Base-by-base conservation (phyloP, 2,113 vertebrate species). In the Paradisaea rubra region DNA sequence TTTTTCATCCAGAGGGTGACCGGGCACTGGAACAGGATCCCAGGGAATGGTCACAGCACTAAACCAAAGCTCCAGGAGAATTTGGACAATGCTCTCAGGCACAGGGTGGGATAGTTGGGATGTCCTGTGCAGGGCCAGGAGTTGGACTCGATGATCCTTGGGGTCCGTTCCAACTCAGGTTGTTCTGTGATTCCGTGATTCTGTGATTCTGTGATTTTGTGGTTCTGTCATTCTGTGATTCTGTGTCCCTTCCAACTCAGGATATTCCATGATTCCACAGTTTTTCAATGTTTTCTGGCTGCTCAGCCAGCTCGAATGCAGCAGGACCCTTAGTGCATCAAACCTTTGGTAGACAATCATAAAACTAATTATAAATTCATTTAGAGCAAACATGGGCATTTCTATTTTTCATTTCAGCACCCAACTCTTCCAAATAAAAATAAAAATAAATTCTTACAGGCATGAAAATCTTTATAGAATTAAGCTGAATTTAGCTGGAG, bases 301-400 rank as follows among this genome's bases (percentile, higher is more conserved):
- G 24, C 21, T 44, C 50, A 53, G 6, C 3, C 64, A 69, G 3
- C 31, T 20, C 8, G 2, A 81, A 19, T 2, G 9, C 27, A 54
- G 33, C 20, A 45, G 52, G 17, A 63, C 4, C 2, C 42, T 86
- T 20, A 33, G 10, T 27, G 20, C 6, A 23, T 45, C n/a, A 68
- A 10, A 64, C 10, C 24, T 39, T 73, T 33, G 2, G 10, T 33
- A 71, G 15, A 31, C 11, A 47, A 12, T 56, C 49, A 20, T 41
- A 60, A 79, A 71, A 37, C 11, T 31, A 17, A 6, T 17, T 73
- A 39, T 44, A 64, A 84, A 71, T 28, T 49, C 0, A 52, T 54
- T 39, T 39, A 54, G 39, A 64, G 9, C 1, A 6, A 84, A 59
- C 3, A 31, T 0, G 0, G n/a, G 2, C 4, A 53, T 35, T 63